Evolutionary conservation across 2,113 vertebrate species (phyloP).

Genomic region (Sitta europaea): DNA sequence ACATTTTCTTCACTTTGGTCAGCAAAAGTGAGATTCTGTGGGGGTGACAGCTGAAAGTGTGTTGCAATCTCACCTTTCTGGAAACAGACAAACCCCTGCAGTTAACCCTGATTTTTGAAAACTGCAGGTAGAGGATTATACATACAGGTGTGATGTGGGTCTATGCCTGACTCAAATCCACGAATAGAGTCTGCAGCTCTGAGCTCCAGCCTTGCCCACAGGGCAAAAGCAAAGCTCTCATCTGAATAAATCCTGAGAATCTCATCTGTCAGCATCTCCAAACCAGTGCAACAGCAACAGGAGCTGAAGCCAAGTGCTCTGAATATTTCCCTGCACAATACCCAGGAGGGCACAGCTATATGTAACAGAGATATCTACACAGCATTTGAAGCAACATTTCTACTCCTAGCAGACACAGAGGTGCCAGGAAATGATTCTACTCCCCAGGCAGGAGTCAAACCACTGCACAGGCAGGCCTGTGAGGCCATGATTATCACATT

Average conservation of each 20-base stretch:
- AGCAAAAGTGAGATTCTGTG: neutral
- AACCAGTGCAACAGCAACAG: neutral
- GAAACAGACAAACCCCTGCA: neutral
- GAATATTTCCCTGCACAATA: neutral
- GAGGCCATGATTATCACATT: neutral
- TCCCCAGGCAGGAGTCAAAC: neutral
- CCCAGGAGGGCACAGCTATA: neutral
- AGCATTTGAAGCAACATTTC: neutral
- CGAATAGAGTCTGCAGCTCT: neutral
- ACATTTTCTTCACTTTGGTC: neutral
- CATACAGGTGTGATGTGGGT: neutral
- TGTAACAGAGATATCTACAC: neutral
- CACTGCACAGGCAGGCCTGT: neutral
- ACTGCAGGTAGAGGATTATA: neutral
- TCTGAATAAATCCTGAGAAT: conserved; percentile 7
- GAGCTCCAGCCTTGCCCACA: neutral
- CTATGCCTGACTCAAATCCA: neutral
- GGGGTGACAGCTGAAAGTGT: neutral
- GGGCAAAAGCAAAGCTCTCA: neutral
- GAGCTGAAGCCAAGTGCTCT: neutral
- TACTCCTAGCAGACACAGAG: neutral
- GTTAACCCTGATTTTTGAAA: neutral
- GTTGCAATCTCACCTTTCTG: neutral
- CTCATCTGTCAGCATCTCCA: neutral
- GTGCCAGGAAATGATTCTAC: neutral